Base-by-base conservation (phyloP, 2,797 vertebrate genomes). In the Xiphophorus birchmanni region DNA sequence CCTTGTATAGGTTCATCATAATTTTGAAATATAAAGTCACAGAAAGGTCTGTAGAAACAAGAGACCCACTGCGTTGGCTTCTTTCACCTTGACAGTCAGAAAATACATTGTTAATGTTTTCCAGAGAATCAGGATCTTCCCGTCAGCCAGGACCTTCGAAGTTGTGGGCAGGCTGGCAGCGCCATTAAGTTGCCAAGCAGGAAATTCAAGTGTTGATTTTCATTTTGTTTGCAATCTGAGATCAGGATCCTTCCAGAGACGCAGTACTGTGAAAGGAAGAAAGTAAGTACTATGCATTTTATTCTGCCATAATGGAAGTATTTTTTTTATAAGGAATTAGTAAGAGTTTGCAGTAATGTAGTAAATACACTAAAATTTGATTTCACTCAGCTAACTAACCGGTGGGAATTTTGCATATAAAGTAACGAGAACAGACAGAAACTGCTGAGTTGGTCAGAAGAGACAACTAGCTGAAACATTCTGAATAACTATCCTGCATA, bases 51-150 rank as follows among this genome's bases (percentile, higher is more conserved):
- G 8, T 9, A 18, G 42, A 54, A 12, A 6, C 32, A 32, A 37
- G 4, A 47, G 1, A 15, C 47, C 56, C n/a, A 29, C 1, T 47
- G n/a, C 3, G 44, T 45, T 35, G 21, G 18, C 5, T 15, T 5
- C 45, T 37, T 32, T 1, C 8, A 76, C n/a, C 10, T 23, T 4
- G 0, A 5, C 21, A 9, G 3, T 1, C 9, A 10, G 23, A 21
- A 44, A 13, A 58, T 23, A 0, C 12, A 6, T 10, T 8, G 12
- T 29, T n/a, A 37, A 21, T 2, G 0, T 5, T 8, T 21, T 26
- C 42, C 10, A 9, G 40, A 29, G 74, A 79, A 54, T 75, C 48
- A 54, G 78, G 80, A 37, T 50, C 5, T 5, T 3, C 84, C 2
- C 0, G 80, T 83, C 32, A 67, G 23, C 78, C 74, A 26, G 40